Percentiles rank a stretch among this genome's conserved stretches.
Evolutionary conservation across 2,888 invertebrate species (phyloP).

Genomic region (Catocala nupta): DNA sequence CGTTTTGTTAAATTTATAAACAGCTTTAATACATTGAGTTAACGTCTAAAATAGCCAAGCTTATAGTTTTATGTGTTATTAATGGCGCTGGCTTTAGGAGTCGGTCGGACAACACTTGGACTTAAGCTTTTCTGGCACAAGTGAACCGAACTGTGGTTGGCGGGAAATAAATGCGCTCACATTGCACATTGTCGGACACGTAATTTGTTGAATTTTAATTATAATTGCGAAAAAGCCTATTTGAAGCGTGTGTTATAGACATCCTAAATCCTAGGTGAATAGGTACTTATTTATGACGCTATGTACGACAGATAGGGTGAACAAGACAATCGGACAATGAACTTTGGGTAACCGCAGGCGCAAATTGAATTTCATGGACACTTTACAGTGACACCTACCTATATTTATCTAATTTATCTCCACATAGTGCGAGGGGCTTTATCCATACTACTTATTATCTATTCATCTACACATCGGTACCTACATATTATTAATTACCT

Average conservation of each 20-base stretch:
- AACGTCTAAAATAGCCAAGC: constrained; percentile 50
- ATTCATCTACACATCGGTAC: neutral
- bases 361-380: constrained; percentile 51
- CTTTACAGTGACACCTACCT: constrained; percentile 28
- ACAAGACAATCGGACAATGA: constrained; percentile 56
- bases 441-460: no score
- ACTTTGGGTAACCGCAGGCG: constrained; percentile 51
- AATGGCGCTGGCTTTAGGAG: constrained; percentile 22
- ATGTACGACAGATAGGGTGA: constrained; percentile 34
- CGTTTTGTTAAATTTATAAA: constrained; percentile 10
- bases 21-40: constrained; percentile 31
- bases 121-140: constrained; percentile 66
- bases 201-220: constrained; percentile 24
- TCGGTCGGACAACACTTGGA: constrained; percentile 59
- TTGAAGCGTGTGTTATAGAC: neutral
- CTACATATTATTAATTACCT: constrained; percentile 5
- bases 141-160: constrained; percentile 56
- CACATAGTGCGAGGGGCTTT: neutral
- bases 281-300: constrained; percentile 19
- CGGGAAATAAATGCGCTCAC: constrained; percentile 58
- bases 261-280: constrained; percentile 13
- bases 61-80: constrained; percentile 7
- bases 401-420: constrained; percentile 8
- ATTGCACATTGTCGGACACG: constrained; percentile 32
- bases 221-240: constrained; percentile 3